These are phyloP conservation scores for Operophtera brumata DNA, from an alignment of 2,888 invertebrate species.

Conservation along the genomic window DNA sequence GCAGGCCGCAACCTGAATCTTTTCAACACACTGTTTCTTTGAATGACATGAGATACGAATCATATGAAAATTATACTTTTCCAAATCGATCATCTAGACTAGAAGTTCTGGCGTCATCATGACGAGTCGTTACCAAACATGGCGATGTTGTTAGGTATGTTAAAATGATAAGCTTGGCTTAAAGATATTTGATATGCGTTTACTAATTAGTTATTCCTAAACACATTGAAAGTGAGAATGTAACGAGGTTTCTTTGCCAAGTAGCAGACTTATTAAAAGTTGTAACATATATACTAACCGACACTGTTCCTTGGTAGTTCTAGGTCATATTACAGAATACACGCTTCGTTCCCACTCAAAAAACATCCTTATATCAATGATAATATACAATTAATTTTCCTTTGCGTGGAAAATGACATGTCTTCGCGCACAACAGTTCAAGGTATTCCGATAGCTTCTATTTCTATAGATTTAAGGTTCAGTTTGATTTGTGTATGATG, in stretches of 20 bases:
- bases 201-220: not conserved
- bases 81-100: no score
- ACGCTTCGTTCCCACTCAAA: not conserved
- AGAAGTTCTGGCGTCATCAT: no score
- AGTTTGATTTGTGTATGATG: not conserved
- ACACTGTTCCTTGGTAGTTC: not conserved
- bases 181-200: no score
- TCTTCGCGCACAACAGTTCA: not conserved
- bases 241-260: not conserved
- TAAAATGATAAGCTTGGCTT: not conserved
- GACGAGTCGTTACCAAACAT: no score
- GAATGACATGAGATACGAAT: no score
- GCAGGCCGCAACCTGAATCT: no score
- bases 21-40: no score
- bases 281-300: not conserved
- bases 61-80: no score
- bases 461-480: not conserved
- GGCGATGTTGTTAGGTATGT: no score
- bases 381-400: not conserved
- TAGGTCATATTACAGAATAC: conserved; percentile 2
- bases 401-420: not conserved
- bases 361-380: not conserved
- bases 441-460: not conserved
- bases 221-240: not conserved
- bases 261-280: not conserved